Conservation (phyloP, 2,797 vertebrate species). For the Diplodus sargus region DNA sequence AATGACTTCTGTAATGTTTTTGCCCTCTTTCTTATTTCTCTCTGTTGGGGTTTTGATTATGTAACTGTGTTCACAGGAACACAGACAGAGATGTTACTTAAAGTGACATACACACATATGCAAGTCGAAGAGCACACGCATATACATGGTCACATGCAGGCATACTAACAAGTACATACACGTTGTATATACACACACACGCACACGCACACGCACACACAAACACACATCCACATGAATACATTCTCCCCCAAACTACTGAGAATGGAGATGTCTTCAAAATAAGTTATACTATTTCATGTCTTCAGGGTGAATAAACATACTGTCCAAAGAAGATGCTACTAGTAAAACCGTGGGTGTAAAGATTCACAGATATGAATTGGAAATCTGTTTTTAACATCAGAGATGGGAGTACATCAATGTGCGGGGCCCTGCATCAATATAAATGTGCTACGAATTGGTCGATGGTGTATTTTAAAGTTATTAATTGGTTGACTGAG, state of each 20-base stretch:
- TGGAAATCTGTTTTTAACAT: no score
- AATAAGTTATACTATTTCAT: not conserved
- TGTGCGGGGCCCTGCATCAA: no score
- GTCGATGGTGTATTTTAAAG: no score
- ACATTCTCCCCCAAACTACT: not conserved
- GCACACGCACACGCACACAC: not conserved
- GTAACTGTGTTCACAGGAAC: constrained; percentile 56
- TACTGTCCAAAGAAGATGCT: no score
- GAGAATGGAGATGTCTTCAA: not conserved
- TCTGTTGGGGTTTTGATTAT: constrained; percentile 57
- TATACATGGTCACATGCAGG: not conserved
- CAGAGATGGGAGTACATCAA: no score
- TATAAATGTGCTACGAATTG: no score
- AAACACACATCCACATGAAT: not conserved
- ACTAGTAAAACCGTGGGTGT: no score
- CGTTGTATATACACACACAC: not conserved
- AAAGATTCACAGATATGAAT: no score
- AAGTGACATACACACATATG: constrained; percentile 40
- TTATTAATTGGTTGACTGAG: no score
- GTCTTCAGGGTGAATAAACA: no score
- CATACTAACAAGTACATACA: not conserved
- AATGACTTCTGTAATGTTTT: constrained; percentile 52
- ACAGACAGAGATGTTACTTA: constrained; percentile 44
- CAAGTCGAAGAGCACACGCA: not conserved
- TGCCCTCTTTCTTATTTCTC: constrained; percentile 8